Evolutionary conservation across 1,140 invertebrate genomes (phyloP).

Genomic region (Metopolophium dirhodum): DNA sequence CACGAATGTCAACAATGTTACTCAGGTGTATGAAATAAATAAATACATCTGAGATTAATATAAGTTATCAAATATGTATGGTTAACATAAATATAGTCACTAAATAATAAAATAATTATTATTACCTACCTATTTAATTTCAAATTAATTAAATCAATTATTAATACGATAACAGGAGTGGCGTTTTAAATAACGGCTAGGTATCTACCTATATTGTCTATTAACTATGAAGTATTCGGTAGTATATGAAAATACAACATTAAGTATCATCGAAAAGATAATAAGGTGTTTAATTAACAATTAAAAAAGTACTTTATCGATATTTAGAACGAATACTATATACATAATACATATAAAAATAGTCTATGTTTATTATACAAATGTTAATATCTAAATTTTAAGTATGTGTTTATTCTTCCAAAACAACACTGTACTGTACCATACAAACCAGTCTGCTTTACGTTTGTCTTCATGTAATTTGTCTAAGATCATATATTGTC

Average conservation of each 20-base stretch:
- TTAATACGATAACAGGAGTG: not conserved
- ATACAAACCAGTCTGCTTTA: not conserved
- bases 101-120: slow-evolving; percentile 6
- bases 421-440: not conserved
- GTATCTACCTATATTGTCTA: not conserved
- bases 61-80: not conserved
- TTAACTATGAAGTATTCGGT: slow-evolving; percentile 1
- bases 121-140: not conserved
- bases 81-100: not conserved
- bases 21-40: not conserved
- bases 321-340: not conserved
- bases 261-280: not conserved
- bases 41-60: not conserved
- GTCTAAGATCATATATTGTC: not conserved
- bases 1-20: not conserved
- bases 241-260: not conserved
- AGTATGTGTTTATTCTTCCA: slow-evolving; percentile 24
- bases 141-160: not conserved
- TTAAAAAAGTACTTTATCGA: not conserved
- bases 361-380: not conserved
- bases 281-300: not conserved
- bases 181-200: not conserved
- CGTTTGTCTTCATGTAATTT: not conserved
- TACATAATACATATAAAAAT: not conserved
- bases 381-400: not conserved